Percentiles rank a stretch among this genome's conserved stretches.
phyloP scores from a whole-genome alignment of 2,113 vertebrate genomes.

The Panthera leo region DNA sequence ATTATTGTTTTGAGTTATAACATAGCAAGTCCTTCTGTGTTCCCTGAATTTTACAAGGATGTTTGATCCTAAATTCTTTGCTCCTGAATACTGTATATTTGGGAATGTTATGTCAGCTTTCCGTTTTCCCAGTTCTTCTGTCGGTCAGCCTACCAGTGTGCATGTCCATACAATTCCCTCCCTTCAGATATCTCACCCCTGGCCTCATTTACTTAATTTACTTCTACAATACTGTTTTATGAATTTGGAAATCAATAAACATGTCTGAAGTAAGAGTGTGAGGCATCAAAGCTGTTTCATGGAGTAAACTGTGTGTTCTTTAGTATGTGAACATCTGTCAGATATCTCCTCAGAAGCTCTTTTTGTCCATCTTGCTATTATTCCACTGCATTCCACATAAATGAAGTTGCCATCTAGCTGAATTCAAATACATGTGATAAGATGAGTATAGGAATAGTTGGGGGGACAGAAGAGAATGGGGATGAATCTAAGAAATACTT shows the following conservation, averaged over 20 bases:
- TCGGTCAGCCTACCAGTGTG: background rate
- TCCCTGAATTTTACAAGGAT: background rate
- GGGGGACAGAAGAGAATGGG: background rate
- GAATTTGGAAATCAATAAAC: background rate
- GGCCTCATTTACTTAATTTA: background rate
- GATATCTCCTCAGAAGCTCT: background rate
- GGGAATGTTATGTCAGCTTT: background rate
- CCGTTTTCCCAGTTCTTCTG: background rate
- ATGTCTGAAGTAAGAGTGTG: background rate
- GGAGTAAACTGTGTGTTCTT: background rate
- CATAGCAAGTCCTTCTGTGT: background rate
- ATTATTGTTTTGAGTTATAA: background rate
- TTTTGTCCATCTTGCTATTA: background rate
- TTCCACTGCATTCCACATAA: background rate
- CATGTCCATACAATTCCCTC: background rate
- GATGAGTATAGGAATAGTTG: background rate
- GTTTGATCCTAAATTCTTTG: background rate
- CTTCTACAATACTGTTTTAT: background rate
- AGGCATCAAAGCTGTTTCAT: background rate
- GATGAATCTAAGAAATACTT: background rate
- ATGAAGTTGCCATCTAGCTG: background rate
- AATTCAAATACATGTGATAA: constrained; percentile 29
- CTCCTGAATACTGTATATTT: background rate
- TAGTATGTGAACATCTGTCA: background rate
- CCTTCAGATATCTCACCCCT: background rate